Conservation (phyloP, 53 echinoderm and acorn worm genomes). For the Pentamera pediparva region DNA sequence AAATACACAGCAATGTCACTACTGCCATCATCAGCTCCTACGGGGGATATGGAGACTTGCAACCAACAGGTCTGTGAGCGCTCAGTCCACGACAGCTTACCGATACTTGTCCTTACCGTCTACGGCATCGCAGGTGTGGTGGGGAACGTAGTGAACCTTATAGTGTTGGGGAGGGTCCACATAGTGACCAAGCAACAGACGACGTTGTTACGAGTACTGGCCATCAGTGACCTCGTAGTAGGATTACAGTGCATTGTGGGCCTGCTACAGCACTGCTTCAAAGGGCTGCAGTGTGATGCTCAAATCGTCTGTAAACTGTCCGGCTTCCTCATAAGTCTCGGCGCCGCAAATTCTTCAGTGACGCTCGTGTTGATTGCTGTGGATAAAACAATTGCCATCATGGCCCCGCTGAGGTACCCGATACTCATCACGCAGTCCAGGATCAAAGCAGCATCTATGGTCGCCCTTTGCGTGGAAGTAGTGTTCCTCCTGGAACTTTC, state of each 20-base stretch:
- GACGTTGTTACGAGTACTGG: neutral
- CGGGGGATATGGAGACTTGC: too few species aligned
- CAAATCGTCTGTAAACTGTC: neutral
- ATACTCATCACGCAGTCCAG: neutral
- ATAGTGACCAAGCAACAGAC: neutral
- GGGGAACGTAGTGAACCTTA: neutral
- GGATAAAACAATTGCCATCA: neutral
- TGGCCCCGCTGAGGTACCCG: neutral
- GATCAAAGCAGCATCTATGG: neutral
- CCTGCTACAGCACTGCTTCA: neutral
- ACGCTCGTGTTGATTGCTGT: neutral
- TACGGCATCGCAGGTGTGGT: neutral
- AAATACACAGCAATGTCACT: too few species aligned
- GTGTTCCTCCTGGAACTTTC: neutral
- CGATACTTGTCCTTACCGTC: neutral
- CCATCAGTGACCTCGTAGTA: neutral
- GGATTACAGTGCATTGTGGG: conserved; percentile 12
- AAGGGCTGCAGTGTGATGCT: neutral
- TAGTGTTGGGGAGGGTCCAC: neutral
- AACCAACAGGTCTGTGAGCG: too few species aligned
- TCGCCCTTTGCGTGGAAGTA: neutral
- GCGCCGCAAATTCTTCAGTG: neutral
- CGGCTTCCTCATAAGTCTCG: neutral
- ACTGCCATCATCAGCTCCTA: too few species aligned
- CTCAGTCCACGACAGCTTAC: too few species aligned